Evolutionary conservation across 2,113 vertebrate genomes (phyloP), one percentile per base, ranked within the genome.

Genomic region (Eudyptes chrysolophus): DNA sequence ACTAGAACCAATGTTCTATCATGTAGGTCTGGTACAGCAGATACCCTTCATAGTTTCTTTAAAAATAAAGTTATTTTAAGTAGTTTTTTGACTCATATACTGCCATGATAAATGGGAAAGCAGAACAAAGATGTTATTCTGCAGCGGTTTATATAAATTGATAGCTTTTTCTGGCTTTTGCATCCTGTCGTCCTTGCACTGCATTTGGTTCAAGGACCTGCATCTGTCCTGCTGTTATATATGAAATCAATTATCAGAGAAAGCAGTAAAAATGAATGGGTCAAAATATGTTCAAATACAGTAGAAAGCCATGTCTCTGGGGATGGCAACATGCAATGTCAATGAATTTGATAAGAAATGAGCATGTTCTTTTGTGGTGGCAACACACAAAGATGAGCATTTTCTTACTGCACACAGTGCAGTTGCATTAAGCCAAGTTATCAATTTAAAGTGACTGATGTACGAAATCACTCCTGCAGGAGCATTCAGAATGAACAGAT

Each of bases 381-480:
- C 85, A 90, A 75, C 7, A 36, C 36, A 36, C 36, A 36, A 36
- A 81, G 94, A 91, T 49, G 6, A 80, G 11, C 38, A 70, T 80
- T 46, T 90, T 62, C 54, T 94, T 83, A 46, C 18, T 44, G 18
- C 38, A 77, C 16, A 85, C 6, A 52, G 15, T 34, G 55, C 25
- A 81, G 34, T 68, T 78, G 13, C 13, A 66, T 81, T 96, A 87
- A 81, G n/a, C 7, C 44, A 74, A 95, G 9, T 76, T 86, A 94
- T 84, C 30, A 80, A 20, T 57, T 82, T 87, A 96, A 94, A 94
- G 48, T 54, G 49, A 42, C 60, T 84, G 36, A 84, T 54, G 58
- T 48, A 85, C 27, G 77, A 46, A 94, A 87, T 91, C 65, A 29
- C 24, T 69, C 71, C 22, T 81, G 32, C 25, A 86, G 65, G 19